Percentiles rank a stretch among this genome's conserved stretches.
Evolutionary conservation across 2,797 vertebrate genomes (phyloP).

Genomic region (Falco novaeseelandiae): DNA sequence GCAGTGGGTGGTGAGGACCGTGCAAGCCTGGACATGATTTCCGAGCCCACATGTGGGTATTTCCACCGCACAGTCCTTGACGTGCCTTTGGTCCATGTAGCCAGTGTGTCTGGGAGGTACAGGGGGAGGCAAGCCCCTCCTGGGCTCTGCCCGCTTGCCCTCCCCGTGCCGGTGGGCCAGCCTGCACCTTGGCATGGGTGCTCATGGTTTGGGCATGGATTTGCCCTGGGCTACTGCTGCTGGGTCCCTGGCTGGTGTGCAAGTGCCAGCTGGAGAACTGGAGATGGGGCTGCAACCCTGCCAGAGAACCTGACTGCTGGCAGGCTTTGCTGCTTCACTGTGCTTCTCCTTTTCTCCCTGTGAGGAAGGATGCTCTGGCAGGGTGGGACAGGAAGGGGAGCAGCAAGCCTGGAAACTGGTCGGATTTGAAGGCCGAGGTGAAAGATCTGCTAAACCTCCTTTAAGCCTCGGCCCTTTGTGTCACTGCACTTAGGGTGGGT

Average conservation of each 20-base stretch:
- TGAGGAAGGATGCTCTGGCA: neutral
- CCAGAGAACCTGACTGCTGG: neutral
- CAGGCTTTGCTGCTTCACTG: neutral
- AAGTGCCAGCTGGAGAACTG: neutral
- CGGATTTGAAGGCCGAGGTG: neutral
- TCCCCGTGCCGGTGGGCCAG: neutral
- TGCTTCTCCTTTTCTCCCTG: neutral
- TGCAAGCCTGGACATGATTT: neutral
- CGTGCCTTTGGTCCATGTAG: neutral
- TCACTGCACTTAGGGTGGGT: neutral
- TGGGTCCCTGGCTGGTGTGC: neutral
- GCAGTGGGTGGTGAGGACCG: neutral
- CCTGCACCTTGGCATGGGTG: neutral
- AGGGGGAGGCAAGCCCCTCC: no score
- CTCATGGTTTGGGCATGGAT: neutral
- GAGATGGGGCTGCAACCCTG: neutral
- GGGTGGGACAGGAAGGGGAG: neutral
- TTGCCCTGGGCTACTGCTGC: neutral
- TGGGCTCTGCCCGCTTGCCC: accelerated
- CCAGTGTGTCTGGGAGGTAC: neutral
- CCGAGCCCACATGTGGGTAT: neutral
- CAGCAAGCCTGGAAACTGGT: neutral
- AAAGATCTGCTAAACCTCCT: neutral
- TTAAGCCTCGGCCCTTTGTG: neutral
- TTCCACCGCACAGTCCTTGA: neutral